These are phyloP conservation scores for Polyommatus iphigenia DNA, from an alignment of 2,888 invertebrate species.

Conservation along the genomic window DNA sequence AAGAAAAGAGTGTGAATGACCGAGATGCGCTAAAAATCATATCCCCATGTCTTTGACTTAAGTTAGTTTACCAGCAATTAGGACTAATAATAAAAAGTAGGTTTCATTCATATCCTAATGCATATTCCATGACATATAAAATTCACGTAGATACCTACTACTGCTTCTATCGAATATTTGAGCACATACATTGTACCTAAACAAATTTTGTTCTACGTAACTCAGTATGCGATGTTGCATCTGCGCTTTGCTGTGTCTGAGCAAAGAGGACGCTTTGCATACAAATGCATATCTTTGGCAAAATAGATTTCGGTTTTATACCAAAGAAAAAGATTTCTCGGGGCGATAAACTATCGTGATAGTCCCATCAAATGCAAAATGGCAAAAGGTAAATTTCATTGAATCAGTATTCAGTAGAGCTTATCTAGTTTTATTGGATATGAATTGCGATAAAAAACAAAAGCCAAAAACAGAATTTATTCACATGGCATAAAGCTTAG, in stretches of 20 bases:
- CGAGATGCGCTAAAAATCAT: no score
- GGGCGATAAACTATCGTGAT: conserved; percentile 4
- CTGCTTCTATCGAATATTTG: not conserved
- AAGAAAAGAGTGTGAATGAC: not conserved
- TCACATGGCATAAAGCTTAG: not conserved
- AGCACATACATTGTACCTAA: conserved; percentile 11
- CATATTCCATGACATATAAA: not conserved
- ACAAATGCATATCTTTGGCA: conserved; percentile 21
- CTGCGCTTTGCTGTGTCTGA: conserved; percentile 27
- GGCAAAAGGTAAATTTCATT: not conserved
- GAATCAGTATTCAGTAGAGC: not conserved
- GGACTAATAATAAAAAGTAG: not conserved
- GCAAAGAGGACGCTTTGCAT: conserved; percentile 27
- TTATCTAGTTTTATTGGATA: not conserved
- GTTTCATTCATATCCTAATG: not conserved
- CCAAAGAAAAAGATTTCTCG: conserved; percentile 24
- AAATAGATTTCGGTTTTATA: conserved; percentile 20
- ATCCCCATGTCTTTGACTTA: no score
- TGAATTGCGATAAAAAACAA: not conserved
- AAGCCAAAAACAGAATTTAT: not conserved
- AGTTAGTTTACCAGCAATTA: no score
- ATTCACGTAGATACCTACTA: not conserved
- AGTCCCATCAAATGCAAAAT: conserved; percentile 3
- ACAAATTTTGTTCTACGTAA: conserved; percentile 25
- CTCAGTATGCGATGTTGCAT: conserved; percentile 27